Percentiles rank a stretch among this genome's conserved stretches.
phyloP scores from a whole-genome alignment of 2,113 vertebrate species.

The Oenanthe melanoleuca region DNA sequence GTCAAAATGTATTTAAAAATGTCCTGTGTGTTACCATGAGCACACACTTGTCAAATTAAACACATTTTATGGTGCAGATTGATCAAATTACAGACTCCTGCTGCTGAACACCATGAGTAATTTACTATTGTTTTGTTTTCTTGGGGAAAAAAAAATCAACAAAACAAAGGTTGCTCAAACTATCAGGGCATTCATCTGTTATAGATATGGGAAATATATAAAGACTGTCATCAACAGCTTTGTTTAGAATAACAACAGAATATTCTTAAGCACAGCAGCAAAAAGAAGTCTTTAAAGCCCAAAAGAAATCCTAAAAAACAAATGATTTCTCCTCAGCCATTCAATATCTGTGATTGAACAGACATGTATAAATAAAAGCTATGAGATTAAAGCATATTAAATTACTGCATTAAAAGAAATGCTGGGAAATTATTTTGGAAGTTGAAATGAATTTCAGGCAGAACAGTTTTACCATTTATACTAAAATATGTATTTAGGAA shows the following conservation, averaged over 20 bases:
- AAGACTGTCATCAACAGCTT: neutral
- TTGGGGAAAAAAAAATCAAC: neutral
- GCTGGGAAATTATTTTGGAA: neutral
- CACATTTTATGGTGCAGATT: slow-evolving; percentile 32
- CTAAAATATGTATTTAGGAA: neutral
- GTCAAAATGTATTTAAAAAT: slow-evolving; percentile 3
- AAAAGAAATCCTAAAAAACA: neutral
- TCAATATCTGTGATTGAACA: slow-evolving; percentile 21
- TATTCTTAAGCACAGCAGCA: neutral
- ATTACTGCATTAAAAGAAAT: slow-evolving; percentile 27
- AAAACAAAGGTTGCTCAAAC: neutral
- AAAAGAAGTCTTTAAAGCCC: neutral
- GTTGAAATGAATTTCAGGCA: neutral
- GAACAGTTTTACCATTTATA: neutral
- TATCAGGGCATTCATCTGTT: neutral
- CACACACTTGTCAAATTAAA: slow-evolving; percentile 7
- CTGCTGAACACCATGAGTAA: neutral
- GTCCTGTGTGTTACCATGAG: neutral
- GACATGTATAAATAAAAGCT: neutral
- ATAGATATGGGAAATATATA: neutral
- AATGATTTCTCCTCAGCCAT: neutral
- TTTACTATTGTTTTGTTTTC: neutral
- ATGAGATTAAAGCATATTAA: slow-evolving; percentile 57
- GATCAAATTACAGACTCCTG: slow-evolving; percentile 29
- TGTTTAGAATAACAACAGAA: neutral